A percentile compares a stretch with the other conserved stretches of the same genome.
Conservation (phyloP, 2,888 invertebrate species). For the Hofmannophila pseudospretella region DNA sequence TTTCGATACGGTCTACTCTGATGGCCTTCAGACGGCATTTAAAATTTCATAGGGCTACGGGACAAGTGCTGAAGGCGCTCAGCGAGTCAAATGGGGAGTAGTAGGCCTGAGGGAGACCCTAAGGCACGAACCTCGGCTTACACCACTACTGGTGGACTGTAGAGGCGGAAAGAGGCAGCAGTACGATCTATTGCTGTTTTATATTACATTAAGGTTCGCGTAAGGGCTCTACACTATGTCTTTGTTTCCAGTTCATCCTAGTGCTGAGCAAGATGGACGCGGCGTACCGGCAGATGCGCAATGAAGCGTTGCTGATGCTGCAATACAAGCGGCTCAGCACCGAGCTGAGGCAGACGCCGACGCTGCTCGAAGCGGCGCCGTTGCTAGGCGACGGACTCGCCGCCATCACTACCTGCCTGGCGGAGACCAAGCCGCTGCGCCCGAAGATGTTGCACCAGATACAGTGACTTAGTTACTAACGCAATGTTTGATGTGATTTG, state of each 20-base stretch:
- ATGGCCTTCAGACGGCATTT: too few species aligned
- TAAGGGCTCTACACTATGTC: too few species aligned
- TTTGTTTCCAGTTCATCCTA: constrained; percentile 80
- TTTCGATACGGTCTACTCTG: too few species aligned
- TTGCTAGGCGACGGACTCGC: constrained; percentile 84
- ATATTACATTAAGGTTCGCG: too few species aligned
- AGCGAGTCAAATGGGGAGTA: too few species aligned
- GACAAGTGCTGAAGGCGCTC: too few species aligned
- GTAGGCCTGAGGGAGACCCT: too few species aligned
- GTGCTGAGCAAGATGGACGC: constrained; percentile 91
- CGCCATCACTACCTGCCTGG: constrained; percentile 68
- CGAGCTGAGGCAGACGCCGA: constrained; percentile 82
- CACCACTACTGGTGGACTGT: too few species aligned
- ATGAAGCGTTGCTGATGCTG: constrained; percentile 89
- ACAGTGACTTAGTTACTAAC: not conserved
- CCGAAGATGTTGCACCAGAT: constrained; percentile 11
- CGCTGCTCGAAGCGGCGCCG: constrained; percentile 85
- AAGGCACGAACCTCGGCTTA: too few species aligned
- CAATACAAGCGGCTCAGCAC: constrained; percentile 83
- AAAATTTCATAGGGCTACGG: too few species aligned
- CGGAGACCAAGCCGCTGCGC: constrained; percentile 30
- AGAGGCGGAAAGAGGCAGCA: too few species aligned
- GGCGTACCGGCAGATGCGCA: constrained; percentile 91
- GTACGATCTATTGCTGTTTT: too few species aligned
- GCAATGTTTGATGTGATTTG: not conserved